phyloP scores from a whole-genome alignment of 1,140 invertebrate species.

The Leptinotarsa defecta region DNA sequence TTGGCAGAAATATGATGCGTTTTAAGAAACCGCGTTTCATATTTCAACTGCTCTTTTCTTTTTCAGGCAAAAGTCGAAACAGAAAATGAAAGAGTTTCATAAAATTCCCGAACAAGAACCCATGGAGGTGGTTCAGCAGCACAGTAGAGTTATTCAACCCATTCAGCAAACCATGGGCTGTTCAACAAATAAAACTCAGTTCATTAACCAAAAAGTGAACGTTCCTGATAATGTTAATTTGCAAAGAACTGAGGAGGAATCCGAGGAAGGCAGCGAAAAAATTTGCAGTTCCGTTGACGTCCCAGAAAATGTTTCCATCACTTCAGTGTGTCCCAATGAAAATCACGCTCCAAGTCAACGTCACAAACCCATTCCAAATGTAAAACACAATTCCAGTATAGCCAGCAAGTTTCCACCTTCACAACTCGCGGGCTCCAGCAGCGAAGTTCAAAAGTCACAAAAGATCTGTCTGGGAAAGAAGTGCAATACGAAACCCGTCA shows the following conservation, averaged over 20 bases:
- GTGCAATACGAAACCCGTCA: conserved; percentile 40
- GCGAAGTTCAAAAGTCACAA: conserved; percentile 28
- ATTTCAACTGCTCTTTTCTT: background rate
- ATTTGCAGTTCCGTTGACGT: background rate
- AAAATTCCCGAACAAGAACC: conserved; percentile 31
- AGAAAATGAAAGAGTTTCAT: conserved; percentile 36
- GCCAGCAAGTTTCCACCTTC: conserved; percentile 22
- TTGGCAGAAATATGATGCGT: no score
- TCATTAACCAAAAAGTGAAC: conserved; percentile 41
- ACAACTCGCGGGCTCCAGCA: conserved; percentile 25
- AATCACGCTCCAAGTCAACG: conserved; percentile 40
- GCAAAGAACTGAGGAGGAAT: conserved; percentile 27
- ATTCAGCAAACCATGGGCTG: background rate
- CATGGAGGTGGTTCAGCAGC: conserved; percentile 20
- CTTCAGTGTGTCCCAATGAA: conserved; percentile 35
- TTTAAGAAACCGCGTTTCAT: no score
- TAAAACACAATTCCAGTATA: conserved; percentile 33
- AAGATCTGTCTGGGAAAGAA: conserved; percentile 31
- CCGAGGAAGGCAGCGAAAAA: conserved; percentile 20
- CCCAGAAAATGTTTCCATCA: conserved; percentile 10
- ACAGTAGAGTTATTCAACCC: conserved; percentile 14
- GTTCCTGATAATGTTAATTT: conserved; percentile 47
- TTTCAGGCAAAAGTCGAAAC: conserved; percentile 44
- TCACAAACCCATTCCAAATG: conserved; percentile 33
- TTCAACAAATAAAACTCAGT: conserved; percentile 1